A percentile compares a stretch with the other conserved stretches of the same genome.
Conservation (phyloP, 2,113 vertebrate species). For the Synodontis membranacea region DNA sequence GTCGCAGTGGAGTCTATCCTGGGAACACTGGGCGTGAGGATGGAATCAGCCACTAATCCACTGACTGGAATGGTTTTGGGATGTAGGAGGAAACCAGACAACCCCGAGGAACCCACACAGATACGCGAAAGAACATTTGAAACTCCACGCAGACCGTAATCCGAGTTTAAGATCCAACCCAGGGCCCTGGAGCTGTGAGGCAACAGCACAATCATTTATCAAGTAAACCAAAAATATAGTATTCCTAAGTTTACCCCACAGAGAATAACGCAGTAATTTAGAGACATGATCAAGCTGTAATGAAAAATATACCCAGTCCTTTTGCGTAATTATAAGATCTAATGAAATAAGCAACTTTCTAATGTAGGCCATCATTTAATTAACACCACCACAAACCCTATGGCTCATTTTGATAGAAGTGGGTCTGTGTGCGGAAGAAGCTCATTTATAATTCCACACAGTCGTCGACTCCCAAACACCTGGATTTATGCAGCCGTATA, state of each 20-base stretch:
- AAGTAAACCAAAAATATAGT: not conserved
- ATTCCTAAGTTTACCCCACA: not conserved
- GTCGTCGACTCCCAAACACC: not conserved
- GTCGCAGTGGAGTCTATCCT: not conserved
- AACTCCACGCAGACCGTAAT: not conserved
- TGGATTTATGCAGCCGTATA: not conserved
- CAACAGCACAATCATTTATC: not conserved
- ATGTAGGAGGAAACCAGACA: not conserved
- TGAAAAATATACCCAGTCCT: slow-evolving; percentile 3
- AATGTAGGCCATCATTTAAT: slow-evolving; percentile 31
- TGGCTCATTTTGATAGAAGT: slow-evolving; percentile 27
- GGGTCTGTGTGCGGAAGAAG: slow-evolving; percentile 10
- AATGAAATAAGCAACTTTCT: slow-evolving; percentile 32
- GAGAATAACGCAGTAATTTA: not conserved
- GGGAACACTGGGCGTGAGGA: not conserved
- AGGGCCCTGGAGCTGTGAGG: not conserved
- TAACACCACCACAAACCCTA: slow-evolving; percentile 14
- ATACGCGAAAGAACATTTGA: not conserved
- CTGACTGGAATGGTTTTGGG: not conserved
- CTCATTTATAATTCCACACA: slow-evolving; percentile 8
- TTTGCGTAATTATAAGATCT: slow-evolving; percentile 17
- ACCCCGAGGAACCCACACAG: not conserved
- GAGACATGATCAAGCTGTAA: slow-evolving; percentile 15
- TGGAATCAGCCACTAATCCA: not conserved
- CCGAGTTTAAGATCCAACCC: not conserved